Evolutionary conservation across 2,797 vertebrate species (phyloP), one percentile per base, ranked within the genome.

Genomic region (Anguilla obscura): DNA sequence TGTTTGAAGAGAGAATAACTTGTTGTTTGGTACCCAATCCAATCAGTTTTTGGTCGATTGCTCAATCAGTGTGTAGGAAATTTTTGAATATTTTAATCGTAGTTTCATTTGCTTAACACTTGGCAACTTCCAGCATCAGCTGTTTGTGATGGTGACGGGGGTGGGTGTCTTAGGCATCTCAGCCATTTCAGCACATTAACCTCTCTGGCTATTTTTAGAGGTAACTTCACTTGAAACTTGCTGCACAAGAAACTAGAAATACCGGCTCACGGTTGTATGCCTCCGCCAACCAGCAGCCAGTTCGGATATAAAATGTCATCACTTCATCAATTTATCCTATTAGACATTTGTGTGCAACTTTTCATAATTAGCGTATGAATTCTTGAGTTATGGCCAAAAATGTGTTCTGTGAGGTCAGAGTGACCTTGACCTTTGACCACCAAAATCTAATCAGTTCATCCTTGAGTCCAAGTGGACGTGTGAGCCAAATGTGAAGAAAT

Each of bases 181-280:
- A 48, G 79, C 79, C 69, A 83, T 83, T 60, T 69, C 8, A 66
- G 79, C 40, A 69, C 45, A 30, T 52, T 12, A 83, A 82, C 60
- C 54, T 87, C 36, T 54, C 56, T 18, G 27, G 58, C 45, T 87
- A 83, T 87, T 84, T 84, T 83, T 87, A 87, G 86, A 84, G 3
- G 45, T 14, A 58, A 63, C 54, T 63, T 27, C 60, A n/a, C 54
- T 66, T 79, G 79, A 87, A 87, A 45, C 40, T 45, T 45, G 40
- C 40, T 45, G 40, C 40, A 82, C 36, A 45, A 82, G 30, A 40
- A 79, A 8, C 86, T 45, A 45, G 40, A 45, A 45, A 45, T 45
- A 45, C 40, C 40, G 4, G 2, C 40, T 45, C 40, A 45, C 40
- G 4, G 40, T 45, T 45, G 40, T 45, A 45, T 5, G 40, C 40